These are phyloP conservation scores for Aphaenogaster rudis DNA, from an alignment of 1,140 invertebrate genomes.

Conservation along the genomic window DNA sequence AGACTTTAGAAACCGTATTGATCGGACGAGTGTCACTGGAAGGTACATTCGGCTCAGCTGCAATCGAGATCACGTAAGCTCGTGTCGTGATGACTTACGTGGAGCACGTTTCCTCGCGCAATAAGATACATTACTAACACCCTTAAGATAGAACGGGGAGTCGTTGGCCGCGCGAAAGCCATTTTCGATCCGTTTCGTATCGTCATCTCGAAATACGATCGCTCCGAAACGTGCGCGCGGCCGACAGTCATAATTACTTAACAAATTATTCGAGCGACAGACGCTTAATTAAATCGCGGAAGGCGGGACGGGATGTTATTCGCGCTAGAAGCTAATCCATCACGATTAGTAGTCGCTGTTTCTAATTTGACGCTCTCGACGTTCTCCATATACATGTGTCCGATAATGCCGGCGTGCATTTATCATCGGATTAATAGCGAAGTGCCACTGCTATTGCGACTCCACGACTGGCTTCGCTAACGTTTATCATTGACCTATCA, in stretches of 20 bases:
- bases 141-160: neutral
- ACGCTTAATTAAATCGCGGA: conserved; percentile 63
- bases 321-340: conserved; percentile 64
- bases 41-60: neutral
- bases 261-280: conserved; percentile 60
- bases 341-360: conserved; percentile 64
- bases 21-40: neutral
- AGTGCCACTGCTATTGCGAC: conserved; percentile 54
- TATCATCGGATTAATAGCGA: conserved; percentile 71
- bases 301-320: conserved; percentile 25
- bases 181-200: conserved; percentile 20
- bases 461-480: conserved; percentile 53
- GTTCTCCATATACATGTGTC: conserved; percentile 60
- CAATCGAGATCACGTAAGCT: neutral
- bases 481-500: conserved; percentile 72
- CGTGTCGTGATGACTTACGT: neutral
- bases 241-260: conserved; percentile 59
- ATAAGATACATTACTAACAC: neutral
- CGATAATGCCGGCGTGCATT: conserved; percentile 61
- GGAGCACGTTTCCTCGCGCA: conserved; percentile 15
- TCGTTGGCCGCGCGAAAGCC: neutral
- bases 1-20: conserved; percentile 7
- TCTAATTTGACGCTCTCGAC: conserved; percentile 56
- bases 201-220: conserved; percentile 30
- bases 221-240: neutral